Conservation (phyloP, 2,888 invertebrate genomes). For the Fragum fragum region DNA sequence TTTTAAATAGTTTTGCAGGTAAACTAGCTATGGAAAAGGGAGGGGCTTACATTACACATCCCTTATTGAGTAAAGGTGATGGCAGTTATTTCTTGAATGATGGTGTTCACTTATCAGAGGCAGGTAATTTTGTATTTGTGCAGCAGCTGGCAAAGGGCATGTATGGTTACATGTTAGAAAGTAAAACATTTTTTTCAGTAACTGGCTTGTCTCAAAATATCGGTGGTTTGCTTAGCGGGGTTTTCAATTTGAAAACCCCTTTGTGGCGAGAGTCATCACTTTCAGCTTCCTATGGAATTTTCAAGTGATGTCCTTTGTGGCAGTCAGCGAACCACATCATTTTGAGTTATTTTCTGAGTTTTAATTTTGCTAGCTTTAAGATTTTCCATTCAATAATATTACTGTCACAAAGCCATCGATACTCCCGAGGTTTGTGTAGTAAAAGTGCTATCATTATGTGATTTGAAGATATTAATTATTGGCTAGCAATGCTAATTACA, state of each 20-base stretch:
- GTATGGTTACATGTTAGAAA: background rate
- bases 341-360: background rate
- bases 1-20: background rate
- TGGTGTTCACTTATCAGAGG: constrained; percentile 5
- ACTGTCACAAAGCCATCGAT: no score
- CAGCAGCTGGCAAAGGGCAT: constrained; percentile 5
- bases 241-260: constrained; percentile 1
- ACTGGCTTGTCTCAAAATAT: background rate
- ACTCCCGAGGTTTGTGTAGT: constrained; percentile 10
- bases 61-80: background rate
- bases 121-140: background rate
- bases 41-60: background rate
- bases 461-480: background rate
- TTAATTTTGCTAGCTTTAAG: background rate
- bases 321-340: constrained; percentile 4
- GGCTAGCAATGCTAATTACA: background rate
- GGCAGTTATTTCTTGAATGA: constrained; percentile 3
- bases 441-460: background rate
- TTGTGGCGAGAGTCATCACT: background rate
- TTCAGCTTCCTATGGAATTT: background rate
- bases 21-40: background rate
- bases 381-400: no score
- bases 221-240: background rate
- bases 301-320: background rate
- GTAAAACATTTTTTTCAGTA: background rate